phyloP scores from a whole-genome alignment of 2,888 invertebrate species.

The Phragmatobia fuliginosa region DNA sequence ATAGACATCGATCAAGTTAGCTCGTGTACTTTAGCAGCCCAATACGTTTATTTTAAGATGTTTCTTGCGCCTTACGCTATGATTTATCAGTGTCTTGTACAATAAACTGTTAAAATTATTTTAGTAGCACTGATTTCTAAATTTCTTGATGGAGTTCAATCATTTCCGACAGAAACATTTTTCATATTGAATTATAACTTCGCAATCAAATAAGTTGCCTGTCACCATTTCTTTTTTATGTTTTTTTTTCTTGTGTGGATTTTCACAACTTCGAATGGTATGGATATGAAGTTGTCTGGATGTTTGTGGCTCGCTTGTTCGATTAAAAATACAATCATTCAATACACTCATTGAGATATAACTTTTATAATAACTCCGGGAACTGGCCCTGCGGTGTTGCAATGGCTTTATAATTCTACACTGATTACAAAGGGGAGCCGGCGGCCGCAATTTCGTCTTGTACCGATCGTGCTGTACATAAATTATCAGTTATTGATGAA shows the following conservation, averaged over 20 bases:
- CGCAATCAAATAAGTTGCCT: slow-evolving; percentile 10
- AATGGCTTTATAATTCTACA: slow-evolving; percentile 84
- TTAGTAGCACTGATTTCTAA: slow-evolving; percentile 16
- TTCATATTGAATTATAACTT: slow-evolving; percentile 11
- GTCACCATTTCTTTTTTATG: slow-evolving; percentile 4
- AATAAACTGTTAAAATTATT: slow-evolving; percentile 37
- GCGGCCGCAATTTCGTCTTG: slow-evolving; percentile 88
- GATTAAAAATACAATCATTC: slow-evolving; percentile 52
- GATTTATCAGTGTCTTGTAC: slow-evolving; percentile 53
- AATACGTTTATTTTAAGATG: slow-evolving; percentile 66
- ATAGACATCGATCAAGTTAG: slow-evolving; percentile 77
- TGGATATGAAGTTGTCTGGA: slow-evolving; percentile 3
- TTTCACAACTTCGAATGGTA: slow-evolving; percentile 11
- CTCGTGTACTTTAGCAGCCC: slow-evolving; percentile 61
- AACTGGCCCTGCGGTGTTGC: slow-evolving; percentile 79
- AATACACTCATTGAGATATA: slow-evolving; percentile 70
- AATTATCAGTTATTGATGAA: slow-evolving; percentile 87
- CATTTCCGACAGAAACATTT: slow-evolving; percentile 18
- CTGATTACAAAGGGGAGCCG: slow-evolving; percentile 88
- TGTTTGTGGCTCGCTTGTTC: slow-evolving; percentile 31
- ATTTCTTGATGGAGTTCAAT: slow-evolving; percentile 21
- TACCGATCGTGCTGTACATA: slow-evolving; percentile 85
- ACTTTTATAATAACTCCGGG: slow-evolving; percentile 69
- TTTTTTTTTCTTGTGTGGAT: slow-evolving; percentile 7
- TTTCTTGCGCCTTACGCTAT: slow-evolving; percentile 52